These are phyloP conservation scores for Callyntrura guangdongensis DNA, from an alignment of 2,888 invertebrate species.

Conservation along the genomic window DNA sequence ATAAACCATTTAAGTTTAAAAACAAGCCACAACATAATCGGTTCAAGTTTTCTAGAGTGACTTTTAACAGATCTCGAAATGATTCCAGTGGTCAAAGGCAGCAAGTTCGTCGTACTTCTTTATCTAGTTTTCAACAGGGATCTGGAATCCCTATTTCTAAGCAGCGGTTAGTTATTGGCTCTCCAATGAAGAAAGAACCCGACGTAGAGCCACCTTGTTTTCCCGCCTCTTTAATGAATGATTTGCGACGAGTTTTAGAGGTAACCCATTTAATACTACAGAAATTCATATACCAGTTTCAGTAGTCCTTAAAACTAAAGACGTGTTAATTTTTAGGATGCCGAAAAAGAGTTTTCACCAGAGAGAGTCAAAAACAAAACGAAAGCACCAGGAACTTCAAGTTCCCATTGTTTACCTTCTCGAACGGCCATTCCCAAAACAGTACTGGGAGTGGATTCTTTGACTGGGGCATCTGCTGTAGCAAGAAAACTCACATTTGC, in stretches of 20 bases:
- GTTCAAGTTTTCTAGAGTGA: conserved; percentile 67
- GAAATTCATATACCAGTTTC: too few relatives aligned
- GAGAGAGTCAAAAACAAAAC: not conserved
- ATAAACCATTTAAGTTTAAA: conserved; percentile 61
- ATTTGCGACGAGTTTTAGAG: conserved; percentile 65
- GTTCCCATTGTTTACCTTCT: not conserved
- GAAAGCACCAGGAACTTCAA: not conserved
- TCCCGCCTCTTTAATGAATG: conserved; percentile 44
- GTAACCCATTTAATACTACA: conserved; percentile 41
- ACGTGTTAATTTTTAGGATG: conserved; percentile 46
- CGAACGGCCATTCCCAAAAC: not conserved
- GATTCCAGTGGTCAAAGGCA: conserved; percentile 4
- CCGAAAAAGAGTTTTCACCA: conserved; percentile 60
- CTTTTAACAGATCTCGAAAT: conserved; percentile 33
- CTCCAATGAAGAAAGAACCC: conserved; percentile 48
- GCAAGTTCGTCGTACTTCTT: conserved; percentile 56
- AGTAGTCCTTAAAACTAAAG: not conserved
- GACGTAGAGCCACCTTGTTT: conserved; percentile 50
- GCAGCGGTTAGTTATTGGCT: not conserved
- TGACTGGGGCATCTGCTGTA: conserved; percentile 11
- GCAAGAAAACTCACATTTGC: conserved; percentile 33
- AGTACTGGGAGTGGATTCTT: too few relatives aligned
- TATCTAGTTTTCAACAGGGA: conserved; percentile 26
- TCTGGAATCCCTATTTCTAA: conserved; percentile 9
- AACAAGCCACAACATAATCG: conserved; percentile 61